Conservation (phyloP, 2,888 invertebrate species). For the Nycteola revayana region DNA sequence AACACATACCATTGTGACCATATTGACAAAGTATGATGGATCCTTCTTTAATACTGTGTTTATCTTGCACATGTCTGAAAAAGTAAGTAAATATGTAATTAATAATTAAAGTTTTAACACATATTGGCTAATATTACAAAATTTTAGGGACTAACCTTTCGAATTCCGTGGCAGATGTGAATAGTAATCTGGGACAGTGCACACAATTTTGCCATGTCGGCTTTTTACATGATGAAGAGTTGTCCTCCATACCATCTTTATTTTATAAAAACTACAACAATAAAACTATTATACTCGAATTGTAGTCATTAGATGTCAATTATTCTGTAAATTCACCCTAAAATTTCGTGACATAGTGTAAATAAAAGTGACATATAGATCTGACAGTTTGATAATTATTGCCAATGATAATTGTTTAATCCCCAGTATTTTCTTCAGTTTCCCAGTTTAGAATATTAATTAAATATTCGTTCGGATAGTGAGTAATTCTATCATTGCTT, state of each 20-base stretch:
- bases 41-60: slow-evolving; percentile 92
- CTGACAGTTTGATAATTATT: slow-evolving; percentile 7
- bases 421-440: too few species aligned
- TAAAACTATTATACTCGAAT: slow-evolving; percentile 16
- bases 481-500: too few species aligned
- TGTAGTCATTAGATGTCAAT: slow-evolving; percentile 12
- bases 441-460: too few species aligned
- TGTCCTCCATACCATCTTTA: slow-evolving; percentile 79
- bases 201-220: slow-evolving; percentile 84
- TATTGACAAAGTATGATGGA: slow-evolving; percentile 94
- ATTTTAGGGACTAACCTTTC: slow-evolving; percentile 70
- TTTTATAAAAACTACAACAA: slow-evolving; percentile 23
- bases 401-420: too few species aligned
- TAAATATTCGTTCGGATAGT: too few species aligned
- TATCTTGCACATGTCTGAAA: slow-evolving; percentile 88
- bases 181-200: slow-evolving; percentile 83
- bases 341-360: slow-evolving; percentile 32
- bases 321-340: slow-evolving; percentile 32
- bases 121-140: slow-evolving; percentile 7
- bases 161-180: slow-evolving; percentile 82
- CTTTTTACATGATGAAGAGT: slow-evolving; percentile 53
- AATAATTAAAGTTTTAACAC: neutral
- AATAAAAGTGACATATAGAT: slow-evolving; percentile 26
- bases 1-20: slow-evolving; percentile 93
- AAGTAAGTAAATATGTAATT: slow-evolving; percentile 21